A percentile compares a stretch with the other conserved stretches of the same genome.
Evolutionary conservation across 2,797 vertebrate genomes (phyloP).

Genomic region (Microchirus variegatus): DNA sequence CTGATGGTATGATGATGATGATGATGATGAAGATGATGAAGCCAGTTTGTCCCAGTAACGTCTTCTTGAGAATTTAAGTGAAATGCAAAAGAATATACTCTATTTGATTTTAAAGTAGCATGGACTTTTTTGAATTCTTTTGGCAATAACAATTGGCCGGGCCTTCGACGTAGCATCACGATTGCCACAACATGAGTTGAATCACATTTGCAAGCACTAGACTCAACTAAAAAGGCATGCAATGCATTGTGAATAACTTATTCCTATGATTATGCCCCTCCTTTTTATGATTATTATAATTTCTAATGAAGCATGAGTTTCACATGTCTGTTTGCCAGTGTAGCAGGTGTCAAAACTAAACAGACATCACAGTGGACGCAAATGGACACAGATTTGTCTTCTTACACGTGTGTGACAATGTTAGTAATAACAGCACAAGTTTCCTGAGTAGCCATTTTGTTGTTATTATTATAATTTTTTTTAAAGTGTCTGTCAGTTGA

Average conservation of each 20-base stretch:
- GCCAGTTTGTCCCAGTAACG: slow-evolving; percentile 30
- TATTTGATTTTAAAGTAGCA: slow-evolving; percentile 76
- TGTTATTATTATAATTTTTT: no score
- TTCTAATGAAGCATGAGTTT: slow-evolving; percentile 38
- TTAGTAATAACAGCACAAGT: slow-evolving; percentile 66
- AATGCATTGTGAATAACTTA: slow-evolving; percentile 45
- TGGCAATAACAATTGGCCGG: slow-evolving; percentile 68
- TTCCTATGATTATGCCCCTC: slow-evolving; percentile 21
- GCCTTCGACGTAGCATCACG: background rate
- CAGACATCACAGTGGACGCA: slow-evolving; percentile 16
- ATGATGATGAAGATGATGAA: slow-evolving; percentile 13
- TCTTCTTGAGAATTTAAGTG: slow-evolving; percentile 28
- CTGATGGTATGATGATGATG: slow-evolving; percentile 33
- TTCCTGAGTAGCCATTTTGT: slow-evolving; percentile 45
- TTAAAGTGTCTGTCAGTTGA: slow-evolving; percentile 39
- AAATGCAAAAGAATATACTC: slow-evolving; percentile 55
- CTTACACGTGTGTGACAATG: slow-evolving; percentile 34
- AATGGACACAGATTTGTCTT: slow-evolving; percentile 29
- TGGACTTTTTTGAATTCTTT: slow-evolving; percentile 55
- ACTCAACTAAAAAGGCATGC: slow-evolving; percentile 47
- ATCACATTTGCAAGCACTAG: slow-evolving; percentile 25
- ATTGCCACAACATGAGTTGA: slow-evolving; percentile 26
- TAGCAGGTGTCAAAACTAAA: slow-evolving; percentile 55
- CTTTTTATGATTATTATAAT: slow-evolving; percentile 11
- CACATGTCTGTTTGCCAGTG: slow-evolving; percentile 42